Evolutionary conservation across 2,888 invertebrate genomes (phyloP).

Genomic region (Xestia c-nigrum): DNA sequence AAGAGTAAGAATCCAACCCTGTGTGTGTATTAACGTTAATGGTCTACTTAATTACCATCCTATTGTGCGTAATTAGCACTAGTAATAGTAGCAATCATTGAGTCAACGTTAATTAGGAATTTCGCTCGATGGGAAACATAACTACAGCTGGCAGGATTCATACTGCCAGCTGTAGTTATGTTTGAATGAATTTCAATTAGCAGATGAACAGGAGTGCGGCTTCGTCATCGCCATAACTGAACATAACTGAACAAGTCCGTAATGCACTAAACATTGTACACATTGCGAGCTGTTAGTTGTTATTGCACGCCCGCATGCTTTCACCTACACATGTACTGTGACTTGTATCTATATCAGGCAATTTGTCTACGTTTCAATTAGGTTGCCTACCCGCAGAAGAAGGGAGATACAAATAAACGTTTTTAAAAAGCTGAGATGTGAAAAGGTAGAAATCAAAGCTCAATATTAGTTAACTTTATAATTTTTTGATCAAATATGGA

Average conservation of each 20-base stretch:
- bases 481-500: not conserved
- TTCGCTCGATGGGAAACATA: slow-evolving; percentile 41
- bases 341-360: slow-evolving; percentile 64
- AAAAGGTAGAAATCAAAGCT: not conserved
- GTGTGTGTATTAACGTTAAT: slow-evolving; percentile 2
- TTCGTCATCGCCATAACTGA: slow-evolving; percentile 66
- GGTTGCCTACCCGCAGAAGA: slow-evolving; percentile 17
- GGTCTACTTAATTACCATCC: slow-evolving; percentile 33
- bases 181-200: slow-evolving; percentile 79
- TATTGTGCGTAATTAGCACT: slow-evolving; percentile 30
- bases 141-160: slow-evolving; percentile 11
- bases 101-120: slow-evolving; percentile 39
- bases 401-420: slow-evolving; percentile 3
- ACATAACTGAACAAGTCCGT: slow-evolving; percentile 70
- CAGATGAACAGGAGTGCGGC: slow-evolving; percentile 69
- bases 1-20: not conserved
- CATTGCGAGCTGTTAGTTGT: slow-evolving; percentile 75
- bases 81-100: slow-evolving; percentile 24
- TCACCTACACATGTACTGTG: slow-evolving; percentile 50
- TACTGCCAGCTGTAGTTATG: slow-evolving; percentile 29
- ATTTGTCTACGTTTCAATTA: slow-evolving; percentile 62
- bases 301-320: slow-evolving; percentile 77
- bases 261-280: slow-evolving; percentile 73
- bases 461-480: not conserved
- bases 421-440: slow-evolving; percentile 7